phyloP scores from a whole-genome alignment of 1,140 invertebrate species.

The Hormaphis cornu region DNA sequence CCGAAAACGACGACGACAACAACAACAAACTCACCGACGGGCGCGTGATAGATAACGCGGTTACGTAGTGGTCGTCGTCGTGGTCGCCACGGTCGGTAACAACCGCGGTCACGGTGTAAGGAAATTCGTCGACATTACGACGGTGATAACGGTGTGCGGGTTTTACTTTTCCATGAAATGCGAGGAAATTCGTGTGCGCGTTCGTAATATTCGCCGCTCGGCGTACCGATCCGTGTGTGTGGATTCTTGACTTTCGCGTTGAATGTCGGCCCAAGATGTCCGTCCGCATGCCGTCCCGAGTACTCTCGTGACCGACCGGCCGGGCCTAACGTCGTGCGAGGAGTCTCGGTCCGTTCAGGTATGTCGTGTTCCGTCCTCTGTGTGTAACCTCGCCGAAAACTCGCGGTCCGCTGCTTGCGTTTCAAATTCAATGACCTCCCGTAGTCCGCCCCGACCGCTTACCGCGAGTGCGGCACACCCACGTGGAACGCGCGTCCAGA shows the following conservation, averaged over 20 bases:
- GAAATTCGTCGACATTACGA: neutral
- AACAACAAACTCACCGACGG: neutral
- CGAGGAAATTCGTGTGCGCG: conserved; percentile 26
- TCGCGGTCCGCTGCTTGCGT: neutral
- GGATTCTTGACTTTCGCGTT: neutral
- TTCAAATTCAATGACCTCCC: neutral
- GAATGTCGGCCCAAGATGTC: too few species aligned
- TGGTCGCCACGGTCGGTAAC: neutral
- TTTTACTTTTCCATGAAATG: conserved; percentile 30
- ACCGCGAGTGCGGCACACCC: neutral
- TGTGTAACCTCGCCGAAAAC: too few species aligned
- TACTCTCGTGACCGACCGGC: too few species aligned
- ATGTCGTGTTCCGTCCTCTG: neutral
- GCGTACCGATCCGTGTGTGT: too few species aligned
- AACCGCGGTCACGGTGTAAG: neutral
- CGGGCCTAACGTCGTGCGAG: too few species aligned
- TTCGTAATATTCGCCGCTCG: conserved; percentile 16
- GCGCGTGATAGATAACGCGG: neutral
- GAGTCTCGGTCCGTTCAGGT: neutral
- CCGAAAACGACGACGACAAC: neutral
- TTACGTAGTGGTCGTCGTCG: neutral
- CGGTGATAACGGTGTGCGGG: neutral
- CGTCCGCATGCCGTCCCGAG: too few species aligned
- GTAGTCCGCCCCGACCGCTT: neutral
- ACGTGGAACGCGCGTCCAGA: too few species aligned